These are phyloP conservation scores for Chiridota heheva DNA, from an alignment of 35 echinoderm and acorn worm genomes.

Conservation along the genomic window DNA sequence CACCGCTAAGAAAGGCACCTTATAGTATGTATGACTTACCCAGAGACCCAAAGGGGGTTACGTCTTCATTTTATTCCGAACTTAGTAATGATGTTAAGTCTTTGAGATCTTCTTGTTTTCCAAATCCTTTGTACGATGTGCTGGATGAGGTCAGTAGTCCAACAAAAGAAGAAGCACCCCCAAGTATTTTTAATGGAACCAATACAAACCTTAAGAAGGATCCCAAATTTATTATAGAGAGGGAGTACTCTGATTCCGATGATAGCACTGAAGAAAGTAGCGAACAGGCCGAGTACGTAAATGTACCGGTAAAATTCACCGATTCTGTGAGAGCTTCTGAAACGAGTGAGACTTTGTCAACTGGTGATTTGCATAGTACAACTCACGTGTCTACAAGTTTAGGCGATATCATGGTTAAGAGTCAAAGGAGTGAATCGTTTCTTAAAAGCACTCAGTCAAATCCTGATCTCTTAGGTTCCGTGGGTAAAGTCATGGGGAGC, in stretches of 20 bases:
- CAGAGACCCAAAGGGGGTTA: conserved; percentile 2
- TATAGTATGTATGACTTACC: conserved; percentile 3
- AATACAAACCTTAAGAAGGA: not conserved
- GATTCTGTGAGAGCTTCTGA: too few relatives aligned
- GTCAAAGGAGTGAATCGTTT: not conserved
- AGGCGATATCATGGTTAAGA: not conserved
- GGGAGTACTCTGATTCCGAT: conserved; percentile 16
- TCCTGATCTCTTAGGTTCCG: conserved; percentile 1
- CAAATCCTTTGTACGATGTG: conserved; percentile 32
- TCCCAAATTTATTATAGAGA: conserved; percentile 23
- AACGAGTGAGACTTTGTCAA: not conserved
- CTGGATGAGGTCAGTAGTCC: conserved; percentile 15
- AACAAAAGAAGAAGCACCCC: not conserved
- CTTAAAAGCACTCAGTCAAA: conserved; percentile 20
- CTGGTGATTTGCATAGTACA: conserved; percentile 15
- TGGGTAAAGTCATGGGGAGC: conserved; percentile 13
- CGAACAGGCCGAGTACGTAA: too few relatives aligned
- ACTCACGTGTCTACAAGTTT: conserved; percentile 21
- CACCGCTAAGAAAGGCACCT: not conserved
- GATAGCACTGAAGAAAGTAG: not conserved
- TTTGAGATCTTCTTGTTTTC: conserved; percentile 15
- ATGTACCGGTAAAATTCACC: too few relatives aligned
- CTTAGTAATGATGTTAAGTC: conserved; percentile 57
- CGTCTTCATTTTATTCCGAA: conserved; percentile 55
- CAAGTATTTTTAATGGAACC: too few relatives aligned